Evolutionary conservation across 2,113 vertebrate species (phyloP).

Genomic region (Hemibagrus wyckioides): DNA sequence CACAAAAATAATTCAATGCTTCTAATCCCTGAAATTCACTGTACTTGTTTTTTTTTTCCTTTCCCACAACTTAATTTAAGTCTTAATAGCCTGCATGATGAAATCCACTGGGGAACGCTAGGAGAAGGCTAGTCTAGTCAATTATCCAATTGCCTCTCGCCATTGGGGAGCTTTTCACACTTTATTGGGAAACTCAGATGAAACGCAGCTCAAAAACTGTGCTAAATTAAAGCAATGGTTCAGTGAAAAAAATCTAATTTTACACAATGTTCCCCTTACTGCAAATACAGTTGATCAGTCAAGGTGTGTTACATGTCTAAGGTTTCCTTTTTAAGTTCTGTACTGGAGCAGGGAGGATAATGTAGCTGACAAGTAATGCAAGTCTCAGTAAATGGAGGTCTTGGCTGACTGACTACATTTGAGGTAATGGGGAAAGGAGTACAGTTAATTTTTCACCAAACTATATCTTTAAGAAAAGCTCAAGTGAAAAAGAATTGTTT

Average conservation of each 20-base stretch:
- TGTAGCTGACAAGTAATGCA: background rate
- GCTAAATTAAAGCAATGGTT: conserved; percentile 8
- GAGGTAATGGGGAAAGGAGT: background rate
- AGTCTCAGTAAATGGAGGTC: background rate
- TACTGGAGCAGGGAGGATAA: background rate
- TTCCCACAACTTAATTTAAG: conserved; percentile 46
- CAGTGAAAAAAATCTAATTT: conserved; percentile 25
- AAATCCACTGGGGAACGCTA: conserved; percentile 33
- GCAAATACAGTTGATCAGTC: conserved; percentile 13
- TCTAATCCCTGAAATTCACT: conserved; percentile 16
- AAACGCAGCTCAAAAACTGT: conserved; percentile 12
- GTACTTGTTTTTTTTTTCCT: background rate
- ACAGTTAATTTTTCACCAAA: background rate
- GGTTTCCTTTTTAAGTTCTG: background rate
- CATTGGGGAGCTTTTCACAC: conserved; percentile 36
- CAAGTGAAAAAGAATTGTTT: background rate
- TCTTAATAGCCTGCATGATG: conserved; percentile 41
- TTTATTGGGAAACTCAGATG: background rate
- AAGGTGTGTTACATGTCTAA: conserved; percentile 5
- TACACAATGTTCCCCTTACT: conserved; percentile 15
- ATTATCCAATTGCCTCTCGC: conserved; percentile 48
- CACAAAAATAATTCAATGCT: conserved; percentile 12
- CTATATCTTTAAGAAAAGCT: background rate
- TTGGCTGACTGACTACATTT: background rate
- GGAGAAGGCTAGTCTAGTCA: conserved; percentile 45